Evolutionary conservation across 2,888 invertebrate genomes (phyloP).

Genomic region (Parnassius mnemosyne): DNA sequence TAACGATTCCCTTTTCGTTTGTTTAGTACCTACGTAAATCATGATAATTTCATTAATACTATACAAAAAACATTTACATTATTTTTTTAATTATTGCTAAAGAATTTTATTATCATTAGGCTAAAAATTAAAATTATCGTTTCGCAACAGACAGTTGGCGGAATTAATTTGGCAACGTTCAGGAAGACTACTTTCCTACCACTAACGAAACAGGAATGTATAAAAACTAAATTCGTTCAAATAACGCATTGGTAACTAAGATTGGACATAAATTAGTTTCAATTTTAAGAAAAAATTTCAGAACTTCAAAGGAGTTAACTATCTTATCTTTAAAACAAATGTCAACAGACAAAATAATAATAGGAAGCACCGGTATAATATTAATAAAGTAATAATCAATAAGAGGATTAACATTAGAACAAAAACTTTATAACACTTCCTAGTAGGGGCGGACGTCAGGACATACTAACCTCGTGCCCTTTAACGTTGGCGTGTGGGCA

Average conservation of each 20-base stretch:
- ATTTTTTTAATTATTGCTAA: constrained; percentile 75
- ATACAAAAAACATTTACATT: constrained; percentile 79
- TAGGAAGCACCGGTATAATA: constrained; percentile 75
- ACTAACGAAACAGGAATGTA: constrained; percentile 78
- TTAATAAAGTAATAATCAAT: constrained; percentile 57
- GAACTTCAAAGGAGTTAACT: constrained; percentile 63
- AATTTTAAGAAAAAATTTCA: constrained; percentile 48
- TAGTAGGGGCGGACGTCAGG: constrained; percentile 20
- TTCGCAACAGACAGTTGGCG: constrained; percentile 76
- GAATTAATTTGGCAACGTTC: constrained; percentile 78
- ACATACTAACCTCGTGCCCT: constrained; percentile 9
- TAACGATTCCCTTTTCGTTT: constrained; percentile 46
- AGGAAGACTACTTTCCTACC: constrained; percentile 80
- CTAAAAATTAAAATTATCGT: constrained; percentile 70
- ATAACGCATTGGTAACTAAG: constrained; percentile 75
- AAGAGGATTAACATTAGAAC: constrained; percentile 54
- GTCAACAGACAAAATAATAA: constrained; percentile 74
- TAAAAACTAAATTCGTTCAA: constrained; percentile 77
- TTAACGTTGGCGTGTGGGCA: not conserved
- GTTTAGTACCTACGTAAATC: constrained; percentile 52
- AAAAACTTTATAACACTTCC: constrained; percentile 40
- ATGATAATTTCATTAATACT: constrained; percentile 64
- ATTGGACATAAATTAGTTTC: constrained; percentile 61
- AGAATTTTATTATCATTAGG: constrained; percentile 75
- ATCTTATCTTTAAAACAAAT: constrained; percentile 70